Evolutionary conservation across 1,140 invertebrate species (phyloP).

Genomic region (Euwallacea similis): DNA sequence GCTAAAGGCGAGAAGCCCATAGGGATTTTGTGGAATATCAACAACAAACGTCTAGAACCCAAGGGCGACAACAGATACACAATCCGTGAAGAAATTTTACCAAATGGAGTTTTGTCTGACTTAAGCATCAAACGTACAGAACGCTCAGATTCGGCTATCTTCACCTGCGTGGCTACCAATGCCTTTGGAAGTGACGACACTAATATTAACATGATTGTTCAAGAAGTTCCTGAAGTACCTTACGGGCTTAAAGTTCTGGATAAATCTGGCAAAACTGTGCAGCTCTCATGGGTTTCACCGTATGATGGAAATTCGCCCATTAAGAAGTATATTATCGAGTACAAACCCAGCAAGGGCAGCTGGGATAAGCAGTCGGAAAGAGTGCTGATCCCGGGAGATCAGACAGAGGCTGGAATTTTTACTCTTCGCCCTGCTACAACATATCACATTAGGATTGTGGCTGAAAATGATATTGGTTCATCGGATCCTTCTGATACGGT

Average conservation of each 20-base stretch:
- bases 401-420: slow-evolving; percentile 84
- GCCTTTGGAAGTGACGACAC: slow-evolving; percentile 94
- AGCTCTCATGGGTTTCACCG: slow-evolving; percentile 89
- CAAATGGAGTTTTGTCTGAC: slow-evolving; percentile 81
- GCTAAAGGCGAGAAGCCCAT: slow-evolving; percentile 97
- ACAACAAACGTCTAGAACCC: slow-evolving; percentile 86
- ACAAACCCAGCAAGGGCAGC: slow-evolving; percentile 85
- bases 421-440: slow-evolving; percentile 88
- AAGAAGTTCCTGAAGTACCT: slow-evolving; percentile 94
- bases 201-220: slow-evolving; percentile 93
- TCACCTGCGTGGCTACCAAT: slow-evolving; percentile 93
- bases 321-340: slow-evolving; percentile 88
- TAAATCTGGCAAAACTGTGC: slow-evolving; percentile 86
- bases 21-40: slow-evolving; percentile 94
- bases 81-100: slow-evolving; percentile 85
- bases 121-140: slow-evolving; percentile 88
- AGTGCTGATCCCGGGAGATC: slow-evolving; percentile 81
- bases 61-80: slow-evolving; percentile 87
- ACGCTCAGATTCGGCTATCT: slow-evolving; percentile 87
- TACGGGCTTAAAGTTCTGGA: slow-evolving; percentile 88
- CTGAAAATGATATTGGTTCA: slow-evolving; percentile 91
- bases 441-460: slow-evolving; percentile 90
- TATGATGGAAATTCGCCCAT: slow-evolving; percentile 96
- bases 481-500: slow-evolving; percentile 90
- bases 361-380: slow-evolving; percentile 83